Evolutionary conservation across 2,113 vertebrate species (phyloP), one percentile per base, ranked within the genome.

Genomic region (Columba livia): DNA sequence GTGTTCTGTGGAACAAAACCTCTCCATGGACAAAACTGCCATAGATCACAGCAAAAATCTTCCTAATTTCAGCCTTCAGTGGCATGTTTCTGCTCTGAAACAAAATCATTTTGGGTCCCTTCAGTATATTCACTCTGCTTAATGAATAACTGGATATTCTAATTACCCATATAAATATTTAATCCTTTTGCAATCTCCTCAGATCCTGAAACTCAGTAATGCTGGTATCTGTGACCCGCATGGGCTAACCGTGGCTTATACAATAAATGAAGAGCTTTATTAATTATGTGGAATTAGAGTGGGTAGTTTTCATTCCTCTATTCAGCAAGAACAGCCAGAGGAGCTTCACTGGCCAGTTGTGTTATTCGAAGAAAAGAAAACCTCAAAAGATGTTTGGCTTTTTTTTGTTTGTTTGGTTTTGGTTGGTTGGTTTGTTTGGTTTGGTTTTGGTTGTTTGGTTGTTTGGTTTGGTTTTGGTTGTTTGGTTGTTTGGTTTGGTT

Each of bases 221-320:
- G 5, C 9, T 36, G 50, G n/a, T 44, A 42, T 29, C 0, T 1
- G 38, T 54, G 38, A n/a, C 12, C 40, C n/a, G 19, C 34, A 10
- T 4, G 12, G 25, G 21, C 25, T 54, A 58, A 53, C 42, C 19
- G 40, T 34, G n/a, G 15, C 12, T 75, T 42, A 29, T 28, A 9
- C 15, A 58, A 48, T n/a, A 74, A 79, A 51, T 9, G 7, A 82
- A 56, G 16, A 32, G 40, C 18, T 50, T 48, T 69, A 14, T 50
- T 62, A 42, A 26, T 53, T 65, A 23, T 26, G 19, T 77, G 51
- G 56, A 74, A 40, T 48, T 42, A 34, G 36, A 50, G 16, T 28
- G 44, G 17, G 7, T 23, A 4, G 10, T 26, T 48, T 26, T 67
- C 26, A 4, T 18, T 42, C 53, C 32, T n/a, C 34, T 50, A 3